phyloP scores from a whole-genome alignment of 2,888 invertebrate species.

The Glaucopsyche alexis region DNA sequence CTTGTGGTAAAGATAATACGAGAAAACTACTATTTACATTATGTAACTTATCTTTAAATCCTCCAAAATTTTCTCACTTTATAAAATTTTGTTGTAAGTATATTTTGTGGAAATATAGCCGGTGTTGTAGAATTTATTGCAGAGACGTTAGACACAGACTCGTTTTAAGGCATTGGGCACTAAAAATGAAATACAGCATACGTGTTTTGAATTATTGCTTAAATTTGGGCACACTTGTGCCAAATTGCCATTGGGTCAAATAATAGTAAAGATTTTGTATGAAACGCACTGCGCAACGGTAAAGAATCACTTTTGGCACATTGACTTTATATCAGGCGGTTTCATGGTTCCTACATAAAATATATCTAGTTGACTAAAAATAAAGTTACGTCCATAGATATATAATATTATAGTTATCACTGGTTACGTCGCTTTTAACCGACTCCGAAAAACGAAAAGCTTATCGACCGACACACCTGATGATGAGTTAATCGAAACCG shows the following conservation, averaged over 20 bases:
- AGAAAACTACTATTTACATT: background rate
- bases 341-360: too few relatives aligned
- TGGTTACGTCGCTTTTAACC: too few relatives aligned
- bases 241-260: background rate
- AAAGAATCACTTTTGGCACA: too few relatives aligned
- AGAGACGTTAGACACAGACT: background rate
- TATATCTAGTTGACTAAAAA: too few relatives aligned
- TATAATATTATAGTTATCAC: too few relatives aligned
- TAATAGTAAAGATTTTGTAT: background rate
- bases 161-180: constrained; percentile 12
- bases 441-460: too few relatives aligned
- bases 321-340: too few relatives aligned
- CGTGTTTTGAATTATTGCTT: background rate
- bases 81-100: background rate
- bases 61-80: too few relatives aligned
- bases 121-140: background rate
- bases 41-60: too few relatives aligned
- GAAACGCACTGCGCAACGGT: background rate
- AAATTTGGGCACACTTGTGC: background rate
- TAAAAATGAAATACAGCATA: constrained; percentile 4
- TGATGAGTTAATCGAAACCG: too few relatives aligned
- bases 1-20: background rate
- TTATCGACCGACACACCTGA: too few relatives aligned
- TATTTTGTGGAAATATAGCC: background rate
- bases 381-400: too few relatives aligned